Evolutionary conservation across 2,888 invertebrate species (phyloP).

Genomic region (Philaethria dido): DNA sequence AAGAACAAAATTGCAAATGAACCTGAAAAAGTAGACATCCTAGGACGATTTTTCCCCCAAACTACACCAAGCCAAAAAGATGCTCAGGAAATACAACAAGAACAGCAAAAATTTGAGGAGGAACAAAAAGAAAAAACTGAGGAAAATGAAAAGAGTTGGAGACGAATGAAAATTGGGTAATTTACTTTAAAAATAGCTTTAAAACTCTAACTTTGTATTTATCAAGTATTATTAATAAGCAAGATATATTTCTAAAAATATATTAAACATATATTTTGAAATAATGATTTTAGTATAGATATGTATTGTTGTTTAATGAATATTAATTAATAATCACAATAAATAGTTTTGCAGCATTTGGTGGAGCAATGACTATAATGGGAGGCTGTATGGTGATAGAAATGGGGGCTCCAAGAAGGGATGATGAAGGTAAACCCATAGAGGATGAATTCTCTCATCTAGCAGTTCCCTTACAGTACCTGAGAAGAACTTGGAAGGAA

Average conservation of each 20-base stretch:
- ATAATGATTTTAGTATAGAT: background rate
- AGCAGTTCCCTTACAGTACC: slow-evolving; percentile 88
- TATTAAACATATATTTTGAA: background rate
- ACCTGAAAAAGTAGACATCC: slow-evolving; percentile 70
- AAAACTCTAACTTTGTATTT: background rate
- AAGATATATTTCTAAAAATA: background rate
- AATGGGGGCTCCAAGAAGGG: slow-evolving; percentile 89
- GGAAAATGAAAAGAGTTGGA: slow-evolving; percentile 88
- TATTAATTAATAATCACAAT: slow-evolving; percentile 17
- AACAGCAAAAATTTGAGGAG: slow-evolving; percentile 82
- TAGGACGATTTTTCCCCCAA: slow-evolving; percentile 85
- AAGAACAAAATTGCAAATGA: slow-evolving; percentile 58
- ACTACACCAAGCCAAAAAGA: slow-evolving; percentile 66
- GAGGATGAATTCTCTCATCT: slow-evolving; percentile 89
- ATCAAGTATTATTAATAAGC: background rate
- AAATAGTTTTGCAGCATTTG: slow-evolving; percentile 83
- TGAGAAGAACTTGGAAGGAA: slow-evolving; percentile 88
- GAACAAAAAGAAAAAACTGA: slow-evolving; percentile 81
- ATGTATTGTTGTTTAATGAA: background rate
- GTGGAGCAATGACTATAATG: slow-evolving; percentile 83
- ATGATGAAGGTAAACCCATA: slow-evolving; percentile 88
- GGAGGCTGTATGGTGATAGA: slow-evolving; percentile 86
- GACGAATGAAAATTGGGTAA: slow-evolving; percentile 88
- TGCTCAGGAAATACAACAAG: slow-evolving; percentile 79
- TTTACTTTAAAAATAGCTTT: background rate